phyloP scores from a whole-genome alignment of 1,140 invertebrate species.

The Ips nitidus region DNA sequence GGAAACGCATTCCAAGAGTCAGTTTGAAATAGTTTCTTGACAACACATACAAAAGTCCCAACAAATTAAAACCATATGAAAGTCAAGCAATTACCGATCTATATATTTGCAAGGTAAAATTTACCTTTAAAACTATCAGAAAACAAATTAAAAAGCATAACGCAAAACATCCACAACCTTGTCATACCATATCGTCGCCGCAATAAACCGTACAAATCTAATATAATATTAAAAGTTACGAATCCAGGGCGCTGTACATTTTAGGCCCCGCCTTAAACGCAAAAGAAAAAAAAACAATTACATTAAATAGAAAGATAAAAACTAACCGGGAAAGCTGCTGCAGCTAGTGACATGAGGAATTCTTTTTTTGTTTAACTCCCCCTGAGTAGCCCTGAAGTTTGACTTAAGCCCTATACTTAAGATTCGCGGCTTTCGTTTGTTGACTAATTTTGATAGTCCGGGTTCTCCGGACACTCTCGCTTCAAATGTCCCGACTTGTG shows the following conservation, averaged over 20 bases:
- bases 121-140: too few species aligned
- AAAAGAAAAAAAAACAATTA: slow-evolving; percentile 10
- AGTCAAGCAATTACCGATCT: too few species aligned
- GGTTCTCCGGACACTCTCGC: slow-evolving; percentile 80
- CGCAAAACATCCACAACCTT: background rate
- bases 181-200: background rate
- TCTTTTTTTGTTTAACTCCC: slow-evolving; percentile 3
- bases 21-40: too few species aligned
- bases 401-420: slow-evolving; percentile 8
- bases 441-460: slow-evolving; percentile 47
- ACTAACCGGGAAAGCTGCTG: slow-evolving; percentile 32
- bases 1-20: too few species aligned
- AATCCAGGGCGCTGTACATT: background rate
- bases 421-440: background rate
- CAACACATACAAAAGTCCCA: too few species aligned
- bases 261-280: slow-evolving; percentile 5
- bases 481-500: slow-evolving; percentile 87
- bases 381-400: background rate
- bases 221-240: background rate
- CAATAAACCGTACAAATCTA: background rate
- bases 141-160: too few species aligned
- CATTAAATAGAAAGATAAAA: slow-evolving; percentile 15
- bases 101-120: too few species aligned
- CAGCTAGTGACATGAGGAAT: background rate
- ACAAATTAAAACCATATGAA: too few species aligned